Evolutionary conservation across 2,113 vertebrate genomes (phyloP), one percentile per base, ranked within the genome.

Genomic region (Eretmodus cyanostictus): DNA sequence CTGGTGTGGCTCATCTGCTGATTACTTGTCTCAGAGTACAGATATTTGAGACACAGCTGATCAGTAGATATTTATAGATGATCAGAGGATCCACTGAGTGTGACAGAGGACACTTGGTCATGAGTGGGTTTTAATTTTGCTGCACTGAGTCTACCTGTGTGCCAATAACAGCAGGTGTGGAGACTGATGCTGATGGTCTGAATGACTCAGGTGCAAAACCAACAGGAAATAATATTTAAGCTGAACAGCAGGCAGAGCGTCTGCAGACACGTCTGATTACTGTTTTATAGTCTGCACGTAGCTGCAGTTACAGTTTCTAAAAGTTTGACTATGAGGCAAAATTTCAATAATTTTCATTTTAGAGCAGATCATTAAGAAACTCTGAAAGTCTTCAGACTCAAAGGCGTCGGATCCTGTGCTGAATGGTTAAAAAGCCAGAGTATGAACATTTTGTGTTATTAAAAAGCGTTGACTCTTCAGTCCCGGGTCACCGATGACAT

Each of bases 11-110:
- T 47, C 24, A 17, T 17, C 8, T 0, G 42, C 71, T 0, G 0
- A 42, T 73, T 0, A 17, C 22, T 45, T 0, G 22, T 45, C 14
- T 73, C 22, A 45, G 22, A 8, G 42, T 8, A 1, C 9, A 78
- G 45, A 78, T 51, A 78, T 78, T 49, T 78, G 42, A 49, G 24
- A 31, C 27, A 17, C 24, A 17, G 71, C 27, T 13, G 71, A 78
- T 78, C 71, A 31, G 4, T 78, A n/a, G 71, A 49, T 78, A 78
- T 78, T 78, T 78, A 78, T 31, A 78, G 73, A 51, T 51, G 73
- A 78, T 78, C 42, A 78, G 42, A 78, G 16, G 71, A 78, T n/a
- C 73, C 45, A 51, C 17, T 34, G 42, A 51, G 27, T 1, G 38
- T 73, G 73, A 49, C 16, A 1, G 68, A 73, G 40, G 68, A 73